Conservation (phyloP, 2,113 vertebrate genomes). For the Pogonocichla stellata region DNA sequence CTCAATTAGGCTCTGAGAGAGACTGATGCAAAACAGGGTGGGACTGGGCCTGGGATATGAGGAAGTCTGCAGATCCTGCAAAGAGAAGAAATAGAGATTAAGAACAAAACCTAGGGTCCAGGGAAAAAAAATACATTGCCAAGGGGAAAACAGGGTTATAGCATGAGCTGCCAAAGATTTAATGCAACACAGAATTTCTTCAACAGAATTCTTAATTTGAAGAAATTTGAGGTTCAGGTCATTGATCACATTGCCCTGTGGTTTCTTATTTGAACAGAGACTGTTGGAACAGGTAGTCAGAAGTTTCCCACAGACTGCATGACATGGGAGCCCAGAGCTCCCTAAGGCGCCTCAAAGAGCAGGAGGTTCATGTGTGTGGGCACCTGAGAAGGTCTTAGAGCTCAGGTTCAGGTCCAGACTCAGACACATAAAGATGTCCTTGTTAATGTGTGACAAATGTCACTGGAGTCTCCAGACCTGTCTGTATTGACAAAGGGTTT, state of each 20-base stretch:
- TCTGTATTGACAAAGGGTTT: neutral
- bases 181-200: neutral
- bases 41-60: neutral
- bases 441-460: neutral
- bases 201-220: neutral
- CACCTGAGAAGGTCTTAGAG: neutral
- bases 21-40: neutral
- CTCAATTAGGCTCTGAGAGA: neutral
- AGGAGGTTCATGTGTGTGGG: neutral
- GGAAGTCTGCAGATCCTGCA: neutral
- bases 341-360: neutral
- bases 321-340: neutral
- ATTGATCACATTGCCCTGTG: neutral
- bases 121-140: neutral
- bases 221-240: neutral
- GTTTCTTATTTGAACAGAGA: neutral
- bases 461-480: neutral
- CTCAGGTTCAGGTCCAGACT: neutral
- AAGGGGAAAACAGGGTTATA: neutral
- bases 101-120: neutral
- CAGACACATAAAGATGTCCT: neutral
- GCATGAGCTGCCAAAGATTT: neutral
- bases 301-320: neutral
- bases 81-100: neutral
- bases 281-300: neutral